These are phyloP conservation scores for Planococcus citri DNA, from an alignment of 1,140 invertebrate genomes.

Conservation along the genomic window DNA sequence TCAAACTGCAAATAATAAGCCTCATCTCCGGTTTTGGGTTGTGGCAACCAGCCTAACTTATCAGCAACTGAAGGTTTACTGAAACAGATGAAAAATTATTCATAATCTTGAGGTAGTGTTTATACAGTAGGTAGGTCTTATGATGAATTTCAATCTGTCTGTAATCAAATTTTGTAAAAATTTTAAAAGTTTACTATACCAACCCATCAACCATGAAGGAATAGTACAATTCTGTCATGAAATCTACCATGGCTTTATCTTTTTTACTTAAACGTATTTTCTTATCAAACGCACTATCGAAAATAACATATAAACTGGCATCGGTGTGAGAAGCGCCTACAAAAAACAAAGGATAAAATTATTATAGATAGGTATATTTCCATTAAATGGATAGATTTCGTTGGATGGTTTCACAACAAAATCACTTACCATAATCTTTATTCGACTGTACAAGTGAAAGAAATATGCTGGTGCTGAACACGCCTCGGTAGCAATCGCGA, in stretches of 20 bases:
- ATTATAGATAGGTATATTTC: too few relatives aligned
- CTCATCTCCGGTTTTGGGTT: background rate
- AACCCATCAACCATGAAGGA: background rate
- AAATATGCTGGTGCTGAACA: background rate
- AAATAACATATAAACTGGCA: background rate
- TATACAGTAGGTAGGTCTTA: too few relatives aligned
- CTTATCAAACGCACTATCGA: background rate
- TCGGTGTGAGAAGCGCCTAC: background rate
- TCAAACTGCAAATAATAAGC: background rate
- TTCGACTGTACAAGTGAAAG: background rate
- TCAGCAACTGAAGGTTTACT: background rate
- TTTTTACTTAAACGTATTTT: background rate
- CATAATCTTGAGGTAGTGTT: too few relatives aligned
- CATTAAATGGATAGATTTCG: too few relatives aligned
- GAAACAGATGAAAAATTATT: background rate
- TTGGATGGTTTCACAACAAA: too few relatives aligned
- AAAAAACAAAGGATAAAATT: too few relatives aligned
- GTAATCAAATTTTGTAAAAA: too few relatives aligned
- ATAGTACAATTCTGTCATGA: background rate
- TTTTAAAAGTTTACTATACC: background rate
- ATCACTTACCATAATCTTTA: background rate
- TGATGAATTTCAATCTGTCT: too few relatives aligned
- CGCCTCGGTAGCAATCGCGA: background rate
- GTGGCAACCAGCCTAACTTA: background rate
- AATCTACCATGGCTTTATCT: background rate